These are phyloP conservation scores for Adela reaumurella DNA, from an alignment of 2,888 invertebrate genomes.

Conservation along the genomic window DNA sequence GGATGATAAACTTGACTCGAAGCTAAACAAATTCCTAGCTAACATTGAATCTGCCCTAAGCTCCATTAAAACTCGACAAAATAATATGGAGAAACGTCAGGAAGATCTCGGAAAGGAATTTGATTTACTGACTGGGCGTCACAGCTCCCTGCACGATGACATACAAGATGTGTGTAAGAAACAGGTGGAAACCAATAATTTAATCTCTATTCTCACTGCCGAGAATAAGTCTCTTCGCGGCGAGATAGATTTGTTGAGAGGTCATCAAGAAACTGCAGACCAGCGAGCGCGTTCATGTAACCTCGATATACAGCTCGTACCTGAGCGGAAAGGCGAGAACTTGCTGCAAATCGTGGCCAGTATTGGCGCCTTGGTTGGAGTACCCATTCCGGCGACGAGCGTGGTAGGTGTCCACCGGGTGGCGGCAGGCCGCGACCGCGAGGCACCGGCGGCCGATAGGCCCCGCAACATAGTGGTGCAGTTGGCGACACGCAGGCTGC, in stretches of 20 bases:
- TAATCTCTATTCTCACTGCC: not conserved
- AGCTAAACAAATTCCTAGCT: not conserved
- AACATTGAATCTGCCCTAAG: not conserved
- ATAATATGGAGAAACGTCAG: not conserved
- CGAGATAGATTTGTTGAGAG: not conserved
- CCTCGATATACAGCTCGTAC: slow-evolving; percentile 8
- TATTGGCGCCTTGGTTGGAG: slow-evolving; percentile 3
- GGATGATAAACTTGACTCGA: not conserved
- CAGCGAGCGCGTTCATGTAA: slow-evolving; percentile 6
- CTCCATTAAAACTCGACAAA: not conserved
- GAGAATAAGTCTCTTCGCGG: not conserved
- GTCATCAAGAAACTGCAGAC: not conserved
- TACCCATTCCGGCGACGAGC: not conserved
- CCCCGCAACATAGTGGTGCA: slow-evolving; percentile 10
- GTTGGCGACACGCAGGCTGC: slow-evolving; percentile 5
- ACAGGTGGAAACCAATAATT: not conserved
- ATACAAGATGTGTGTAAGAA: not conserved
- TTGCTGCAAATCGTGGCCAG: not conserved
- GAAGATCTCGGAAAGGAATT: not conserved
- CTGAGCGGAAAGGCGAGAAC: slow-evolving; percentile 7
- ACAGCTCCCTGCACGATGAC: not conserved
- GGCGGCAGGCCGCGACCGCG: slow-evolving; percentile 2
- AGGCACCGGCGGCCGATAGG: not conserved
- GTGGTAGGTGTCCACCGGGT: slow-evolving; percentile 4
- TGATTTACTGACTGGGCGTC: not conserved